These are phyloP conservation scores for Micropoecilia bifurca DNA, from an alignment of 2,797 vertebrate species.

Conservation along the genomic window DNA sequence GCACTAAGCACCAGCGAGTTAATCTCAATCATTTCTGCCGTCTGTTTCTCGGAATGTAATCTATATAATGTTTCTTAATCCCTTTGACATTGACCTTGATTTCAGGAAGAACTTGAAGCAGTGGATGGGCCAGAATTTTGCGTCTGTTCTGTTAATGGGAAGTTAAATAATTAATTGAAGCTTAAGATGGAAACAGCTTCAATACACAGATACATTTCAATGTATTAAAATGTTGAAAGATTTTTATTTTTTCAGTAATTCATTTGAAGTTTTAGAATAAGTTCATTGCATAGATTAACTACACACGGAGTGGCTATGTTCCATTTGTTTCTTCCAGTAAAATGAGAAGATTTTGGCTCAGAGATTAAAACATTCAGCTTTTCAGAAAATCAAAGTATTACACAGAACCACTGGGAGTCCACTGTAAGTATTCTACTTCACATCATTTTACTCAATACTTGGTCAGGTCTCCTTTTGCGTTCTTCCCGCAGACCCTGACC, in stretches of 20 bases:
- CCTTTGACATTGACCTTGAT: constrained; percentile 5
- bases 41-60: constrained; percentile 9
- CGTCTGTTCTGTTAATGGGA: constrained; percentile 32
- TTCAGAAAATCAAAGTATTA: neutral
- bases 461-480: neutral
- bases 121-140: constrained; percentile 13
- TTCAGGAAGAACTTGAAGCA: constrained; percentile 22
- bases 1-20: neutral
- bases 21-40: constrained; percentile 8
- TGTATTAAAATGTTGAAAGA: neutral
- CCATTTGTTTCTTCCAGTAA: neutral
- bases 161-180: constrained; percentile 28
- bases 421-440: neutral
- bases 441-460: neutral
- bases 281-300: neutral
- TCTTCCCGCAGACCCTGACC: neutral
- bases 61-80: constrained; percentile 21
- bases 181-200: constrained; percentile 30
- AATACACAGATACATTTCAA: neutral
- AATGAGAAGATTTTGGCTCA: neutral
- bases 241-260: neutral
- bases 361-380: neutral
- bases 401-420: neutral
- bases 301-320: neutral
- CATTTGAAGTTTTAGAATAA: neutral